Base-by-base conservation (phyloP, 1,140 invertebrate species). In the Eufriesea mexicana region DNA sequence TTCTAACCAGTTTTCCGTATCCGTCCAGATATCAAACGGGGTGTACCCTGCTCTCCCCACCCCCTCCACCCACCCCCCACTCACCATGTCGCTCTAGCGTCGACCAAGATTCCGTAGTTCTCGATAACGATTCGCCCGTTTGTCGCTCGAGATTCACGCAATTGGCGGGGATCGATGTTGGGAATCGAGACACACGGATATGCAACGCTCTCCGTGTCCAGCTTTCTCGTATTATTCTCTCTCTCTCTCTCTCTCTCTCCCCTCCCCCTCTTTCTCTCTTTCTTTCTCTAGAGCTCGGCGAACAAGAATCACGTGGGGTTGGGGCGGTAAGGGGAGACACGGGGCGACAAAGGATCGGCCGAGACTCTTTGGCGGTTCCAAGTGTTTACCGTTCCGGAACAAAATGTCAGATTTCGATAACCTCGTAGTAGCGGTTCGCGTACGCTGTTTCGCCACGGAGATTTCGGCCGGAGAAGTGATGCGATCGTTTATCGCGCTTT, bases 1-100 rank as follows among this genome's bases (percentile, higher is more conserved):
- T 72, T 85, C 20, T 57, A 88, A 85, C 79, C 64, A 88, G 86
- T 85, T 87, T 74, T 16, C 35, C 70, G 25, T 80, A 82, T 87
- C 67, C 73, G 47, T 18, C 57, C 54, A 61, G 78, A 79, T 85
- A 85, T 87, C 78, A 61, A n/a, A 28, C 57, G 51, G 35, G 35
- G 35, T 35, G 35, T 64, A 57, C 42, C 55, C 35, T 49, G 45
- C n/a, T 51, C 25, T 54, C 23, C n/a, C 18, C 6, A 10, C 35
- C 35, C 4, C 35, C 35, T 35, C 35, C 35, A 4, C 35, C 35
- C 4, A 1, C 35, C 4, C 35, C 35, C 4, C 35, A 4, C 35
- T 35, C 35, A 2, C 35, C 35, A 4, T 35, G 35, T 35, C 35
- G 35, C 35, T 35, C 35, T 35, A 35, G 35, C 35, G 35, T 35